Conservation (phyloP, 2,797 vertebrate genomes). For the Australoheros facetus region DNA sequence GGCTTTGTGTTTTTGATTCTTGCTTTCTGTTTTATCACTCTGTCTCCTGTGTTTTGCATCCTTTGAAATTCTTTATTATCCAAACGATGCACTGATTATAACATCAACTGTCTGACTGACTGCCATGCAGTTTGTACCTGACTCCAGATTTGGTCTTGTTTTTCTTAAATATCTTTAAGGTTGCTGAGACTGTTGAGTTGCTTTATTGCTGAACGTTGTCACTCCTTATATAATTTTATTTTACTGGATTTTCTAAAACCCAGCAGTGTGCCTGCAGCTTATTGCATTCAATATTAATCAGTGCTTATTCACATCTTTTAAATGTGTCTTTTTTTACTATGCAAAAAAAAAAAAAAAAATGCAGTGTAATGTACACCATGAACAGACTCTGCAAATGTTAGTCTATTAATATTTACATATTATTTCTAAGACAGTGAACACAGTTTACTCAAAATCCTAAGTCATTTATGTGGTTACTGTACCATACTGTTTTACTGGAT, state of each 20-base stretch:
- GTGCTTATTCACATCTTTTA: not conserved
- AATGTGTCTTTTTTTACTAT: not conserved
- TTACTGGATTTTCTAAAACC: not conserved
- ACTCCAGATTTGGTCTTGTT: not conserved
- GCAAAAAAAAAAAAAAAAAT: not conserved
- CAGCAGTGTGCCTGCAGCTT: not conserved
- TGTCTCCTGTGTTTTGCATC: not conserved
- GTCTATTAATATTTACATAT: not conserved
- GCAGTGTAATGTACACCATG: not conserved
- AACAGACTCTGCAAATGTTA: not conserved
- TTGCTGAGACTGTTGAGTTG: not conserved
- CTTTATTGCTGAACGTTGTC: not conserved
- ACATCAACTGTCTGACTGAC: not conserved
- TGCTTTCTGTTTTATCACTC: not conserved
- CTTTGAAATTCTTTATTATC: not conserved
- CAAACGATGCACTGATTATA: no score
- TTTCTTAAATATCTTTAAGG: not conserved
- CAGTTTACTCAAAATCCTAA: conserved; percentile 3
- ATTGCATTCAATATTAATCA: not conserved
- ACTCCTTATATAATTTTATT: not conserved
- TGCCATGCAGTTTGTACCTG: not conserved
- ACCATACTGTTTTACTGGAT: conserved; percentile 57
- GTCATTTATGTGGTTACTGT: conserved; percentile 42
- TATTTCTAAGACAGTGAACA: not conserved
- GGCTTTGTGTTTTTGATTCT: not conserved